Percentiles rank a stretch among this genome's conserved stretches.
Evolutionary conservation across 2,888 invertebrate species (phyloP).

Genomic region (Theristus sp.): DNA sequence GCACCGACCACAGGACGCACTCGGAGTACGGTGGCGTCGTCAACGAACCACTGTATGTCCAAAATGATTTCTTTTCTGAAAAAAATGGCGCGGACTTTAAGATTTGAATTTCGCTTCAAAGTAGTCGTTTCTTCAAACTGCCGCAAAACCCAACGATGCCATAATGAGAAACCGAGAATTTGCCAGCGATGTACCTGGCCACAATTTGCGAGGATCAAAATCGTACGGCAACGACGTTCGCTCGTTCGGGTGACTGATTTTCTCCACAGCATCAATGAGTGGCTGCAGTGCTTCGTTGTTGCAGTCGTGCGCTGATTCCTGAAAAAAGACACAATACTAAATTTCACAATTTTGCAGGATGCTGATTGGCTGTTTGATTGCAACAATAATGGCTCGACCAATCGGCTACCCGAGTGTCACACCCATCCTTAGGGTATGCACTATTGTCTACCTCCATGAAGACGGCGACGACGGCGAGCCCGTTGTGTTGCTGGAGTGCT

Average conservation of each 20-base stretch:
- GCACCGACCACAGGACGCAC: constrained; percentile 22
- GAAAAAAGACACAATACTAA: neutral
- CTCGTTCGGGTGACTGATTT: neutral
- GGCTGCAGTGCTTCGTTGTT: neutral
- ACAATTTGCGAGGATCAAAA: neutral
- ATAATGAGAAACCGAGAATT: neutral
- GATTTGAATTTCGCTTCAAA: neutral
- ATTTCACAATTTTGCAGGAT: no score
- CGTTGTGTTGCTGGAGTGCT: neutral
- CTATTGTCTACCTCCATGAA: neutral
- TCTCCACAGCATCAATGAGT: neutral
- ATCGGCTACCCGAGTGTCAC: no score
- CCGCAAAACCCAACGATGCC: neutral
- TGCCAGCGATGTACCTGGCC: neutral
- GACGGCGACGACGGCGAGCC: neutral
- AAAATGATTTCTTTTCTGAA: constrained; percentile 10
- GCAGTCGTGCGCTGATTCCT: neutral
- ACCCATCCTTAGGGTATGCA: neutral
- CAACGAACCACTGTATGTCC: constrained; percentile 24
- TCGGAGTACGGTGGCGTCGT: constrained; percentile 24
- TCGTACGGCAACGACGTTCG: neutral
- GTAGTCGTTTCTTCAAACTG: neutral
- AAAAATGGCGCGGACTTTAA: neutral
- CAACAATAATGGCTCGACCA: no score
- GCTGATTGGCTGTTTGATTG: no score